A percentile compares a stretch with the other conserved stretches of the same genome.
Conservation (phyloP, 2,888 invertebrate species). For the Sclerodermus sp. region DNA sequence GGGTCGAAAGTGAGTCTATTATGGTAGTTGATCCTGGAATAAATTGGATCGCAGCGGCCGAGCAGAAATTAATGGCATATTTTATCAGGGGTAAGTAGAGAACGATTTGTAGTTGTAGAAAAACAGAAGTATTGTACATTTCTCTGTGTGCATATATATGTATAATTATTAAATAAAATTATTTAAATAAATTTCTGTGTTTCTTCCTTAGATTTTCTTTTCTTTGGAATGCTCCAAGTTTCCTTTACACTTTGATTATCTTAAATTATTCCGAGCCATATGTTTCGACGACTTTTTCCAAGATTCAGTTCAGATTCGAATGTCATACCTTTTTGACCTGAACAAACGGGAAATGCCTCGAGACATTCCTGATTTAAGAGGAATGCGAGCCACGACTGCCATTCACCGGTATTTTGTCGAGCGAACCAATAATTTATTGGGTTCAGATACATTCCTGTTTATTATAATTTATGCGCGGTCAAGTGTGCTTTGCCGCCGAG, state of each 20-base stretch:
- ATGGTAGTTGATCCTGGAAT: conserved; percentile 11
- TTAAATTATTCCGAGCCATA: too few relatives aligned
- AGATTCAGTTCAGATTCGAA: too few relatives aligned
- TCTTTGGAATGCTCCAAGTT: too few relatives aligned
- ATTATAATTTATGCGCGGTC: conserved; percentile 48
- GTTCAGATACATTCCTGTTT: conserved; percentile 45
- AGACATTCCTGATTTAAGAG: conserved; percentile 7
- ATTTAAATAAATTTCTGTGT: too few relatives aligned
- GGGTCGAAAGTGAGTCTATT: conserved; percentile 13
- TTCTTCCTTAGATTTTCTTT: too few relatives aligned
- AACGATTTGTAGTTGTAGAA: neutral
- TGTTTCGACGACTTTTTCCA: too few relatives aligned
- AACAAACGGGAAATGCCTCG: neutral
- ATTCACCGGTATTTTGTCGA: conserved; percentile 9
- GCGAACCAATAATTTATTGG: conserved; percentile 43
- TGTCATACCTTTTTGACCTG: too few relatives aligned
- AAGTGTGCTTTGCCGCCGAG: conserved; percentile 9
- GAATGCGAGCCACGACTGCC: conserved; percentile 2
- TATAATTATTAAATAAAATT: too few relatives aligned
- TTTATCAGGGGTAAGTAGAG: conserved; percentile 8
- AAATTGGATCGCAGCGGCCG: conserved; percentile 17
- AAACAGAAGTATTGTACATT: too few relatives aligned
- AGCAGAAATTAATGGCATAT: conserved; percentile 12
- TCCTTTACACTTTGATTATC: too few relatives aligned
- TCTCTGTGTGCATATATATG: too few relatives aligned